Percentiles rank a stretch among this genome's conserved stretches.
Conservation (phyloP, 2,888 invertebrate species). For the Sarcophaga variegata region DNA sequence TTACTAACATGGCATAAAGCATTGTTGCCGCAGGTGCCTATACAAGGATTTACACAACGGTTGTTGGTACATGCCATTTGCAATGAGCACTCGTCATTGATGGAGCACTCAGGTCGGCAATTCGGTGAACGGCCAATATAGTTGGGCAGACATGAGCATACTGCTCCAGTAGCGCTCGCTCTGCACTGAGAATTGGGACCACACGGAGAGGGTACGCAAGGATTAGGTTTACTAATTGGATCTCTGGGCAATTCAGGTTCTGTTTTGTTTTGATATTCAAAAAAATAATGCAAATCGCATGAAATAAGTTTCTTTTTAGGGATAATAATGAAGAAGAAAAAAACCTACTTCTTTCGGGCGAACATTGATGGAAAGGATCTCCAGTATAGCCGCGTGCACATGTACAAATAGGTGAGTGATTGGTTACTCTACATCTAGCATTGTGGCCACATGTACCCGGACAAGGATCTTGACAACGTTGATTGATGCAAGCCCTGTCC, state of each 20-base stretch:
- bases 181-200: slow-evolving; percentile 86
- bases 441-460: slow-evolving; percentile 88
- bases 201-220: slow-evolving; percentile 86
- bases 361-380: slow-evolving; percentile 89
- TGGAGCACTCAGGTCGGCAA: slow-evolving; percentile 86
- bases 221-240: slow-evolving; percentile 81
- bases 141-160: slow-evolving; percentile 84
- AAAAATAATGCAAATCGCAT: neutral
- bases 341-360: slow-evolving; percentile 81
- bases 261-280: slow-evolving; percentile 68
- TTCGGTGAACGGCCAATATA: slow-evolving; percentile 85
- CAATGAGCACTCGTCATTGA: slow-evolving; percentile 83
- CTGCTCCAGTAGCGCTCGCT: slow-evolving; percentile 82
- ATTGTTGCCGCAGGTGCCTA: slow-evolving; percentile 86
- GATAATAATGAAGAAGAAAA: neutral
- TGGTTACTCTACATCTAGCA: slow-evolving; percentile 88
- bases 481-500: slow-evolving; percentile 88
- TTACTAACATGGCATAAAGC: slow-evolving; percentile 85
- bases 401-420: slow-evolving; percentile 90
- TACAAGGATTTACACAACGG: slow-evolving; percentile 85
- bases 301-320: neutral
- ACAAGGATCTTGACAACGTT: slow-evolving; percentile 89
- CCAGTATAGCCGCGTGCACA: slow-evolving; percentile 87
- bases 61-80: slow-evolving; percentile 83
- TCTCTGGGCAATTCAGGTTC: slow-evolving; percentile 71